Evolutionary conservation across 2,888 invertebrate species (phyloP), one percentile per base, ranked within the genome.

Genomic region (Bugula neritina): DNA sequence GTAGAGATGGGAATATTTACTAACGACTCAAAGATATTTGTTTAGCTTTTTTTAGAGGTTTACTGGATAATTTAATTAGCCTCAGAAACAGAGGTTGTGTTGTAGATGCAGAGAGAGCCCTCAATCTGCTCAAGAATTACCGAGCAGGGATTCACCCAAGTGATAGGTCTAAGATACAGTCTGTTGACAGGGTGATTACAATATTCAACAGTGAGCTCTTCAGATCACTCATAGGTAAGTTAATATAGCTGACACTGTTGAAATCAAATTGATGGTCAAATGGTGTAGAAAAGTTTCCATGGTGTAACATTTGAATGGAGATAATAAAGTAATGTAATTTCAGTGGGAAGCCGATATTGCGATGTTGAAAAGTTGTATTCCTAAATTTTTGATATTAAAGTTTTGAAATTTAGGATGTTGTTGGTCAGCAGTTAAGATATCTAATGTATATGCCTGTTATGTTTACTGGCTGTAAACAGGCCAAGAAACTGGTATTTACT

Each of bases 201-300:
- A 95, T 97, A 86, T 98, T 99, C 88, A 98, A 99, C 87, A 96
- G 95, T 80, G 89, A 94, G 75, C 90, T 99, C 75, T 99, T 99
- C 87, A 96, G 97, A 87, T 97, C 98, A 77, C 88, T 99, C 78
- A 88, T 99, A 86, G 98, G 97, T 98, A 87, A 90, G 90, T 88
- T 13, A 57, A 21, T 21, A 17, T 21, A 52, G 52, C 52, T 10
- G 52, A 52, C 10, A 17, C 52, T 17, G 13, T 10, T 17, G 13
- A 52, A 10, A 52, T 10, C 21, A 52, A 21, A 10, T 21, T 52
- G 52, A 17, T 52, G 10, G 10, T 52, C 21, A 10, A 17, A 52
- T 52, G 52, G 21, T 52, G 10, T 52, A n/a, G n/a, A n/a, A n/a
- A n/a, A n/a, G n/a, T 52, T 52, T 52, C 13, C 52, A 17, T 17